Evolutionary conservation across 2,113 vertebrate species (phyloP), one percentile per base, ranked within the genome.

Genomic region (Eptesicus fuscus): DNA sequence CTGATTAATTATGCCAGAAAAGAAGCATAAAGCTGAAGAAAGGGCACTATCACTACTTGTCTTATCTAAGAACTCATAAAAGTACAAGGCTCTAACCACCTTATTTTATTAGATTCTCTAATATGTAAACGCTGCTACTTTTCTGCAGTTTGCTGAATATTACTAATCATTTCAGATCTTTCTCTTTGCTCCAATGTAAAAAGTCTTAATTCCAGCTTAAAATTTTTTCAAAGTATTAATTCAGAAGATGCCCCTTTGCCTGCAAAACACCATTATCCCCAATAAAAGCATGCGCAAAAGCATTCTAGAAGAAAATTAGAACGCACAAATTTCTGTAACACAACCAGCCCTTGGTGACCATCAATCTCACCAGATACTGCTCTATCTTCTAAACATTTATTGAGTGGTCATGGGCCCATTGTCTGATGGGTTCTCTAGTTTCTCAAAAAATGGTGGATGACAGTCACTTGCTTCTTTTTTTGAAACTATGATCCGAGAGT

Each of bases 21-120:
- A 79, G 78, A 67, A 88, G 56, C 82, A 88, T 16, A 90, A 69
- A 79, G 67, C 90, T 93, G 23, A 95, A 93, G 42, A 92, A 94
- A 70, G 51, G 44, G 23, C 77, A 88, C 1, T 44, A 32, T 67
- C 28, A 79, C 53, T 79, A 44, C 67, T 20, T 90, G 74, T 59
- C 82, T 95, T 91, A 77, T 84, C 82, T 80, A 73, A 95, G 73
- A 93, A 86, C 56, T 88, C 83, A 73, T 85, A 85, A 97, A 95
- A 95, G 53, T 91, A 94, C 88, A 96, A 51, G 7, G 17, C 11
- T 95, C 47, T 69, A 53, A 82, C 30, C 32, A 83, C 84, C 80
- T 92, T 70, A 82, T 86, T 95, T 90, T 88, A 94, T 77, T 93
- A 90, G 77, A 59, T 63, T 63, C 61, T 82, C 65, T 90, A 56